A percentile compares a stretch with the other conserved stretches of the same genome.
Conservation (phyloP, 2,797 vertebrate genomes). For the Antrozous pallidus region DNA sequence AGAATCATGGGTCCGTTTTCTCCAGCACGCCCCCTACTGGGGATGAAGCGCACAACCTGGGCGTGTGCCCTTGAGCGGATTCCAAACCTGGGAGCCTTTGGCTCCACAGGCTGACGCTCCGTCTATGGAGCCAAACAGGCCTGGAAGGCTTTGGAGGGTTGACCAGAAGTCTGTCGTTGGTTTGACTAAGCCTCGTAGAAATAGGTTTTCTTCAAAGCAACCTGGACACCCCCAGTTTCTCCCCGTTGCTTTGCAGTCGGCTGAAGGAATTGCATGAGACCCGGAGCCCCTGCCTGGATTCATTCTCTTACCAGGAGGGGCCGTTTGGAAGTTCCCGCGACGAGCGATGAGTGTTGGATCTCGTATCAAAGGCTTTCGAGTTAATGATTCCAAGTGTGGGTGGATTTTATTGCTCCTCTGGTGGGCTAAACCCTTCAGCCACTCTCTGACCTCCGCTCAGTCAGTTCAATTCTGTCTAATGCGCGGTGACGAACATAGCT, state of each 20-base stretch:
- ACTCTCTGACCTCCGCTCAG: slow-evolving; percentile 83
- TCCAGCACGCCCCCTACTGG: no score
- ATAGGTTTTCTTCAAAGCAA: slow-evolving; percentile 12
- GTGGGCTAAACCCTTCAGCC: slow-evolving; percentile 83
- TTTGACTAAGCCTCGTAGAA: slow-evolving; percentile 44
- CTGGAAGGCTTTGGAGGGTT: background rate
- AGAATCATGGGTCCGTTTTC: no score
- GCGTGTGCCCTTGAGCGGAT: no score
- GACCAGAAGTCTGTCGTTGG: slow-evolving; percentile 50
- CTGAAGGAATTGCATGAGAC: slow-evolving; percentile 71
- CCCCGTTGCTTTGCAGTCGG: background rate
- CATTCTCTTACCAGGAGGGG: slow-evolving; percentile 77
- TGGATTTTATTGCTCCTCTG: slow-evolving; percentile 84
- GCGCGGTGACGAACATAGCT: slow-evolving; percentile 86
- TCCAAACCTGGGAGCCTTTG: no score
- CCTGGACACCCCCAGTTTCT: background rate
- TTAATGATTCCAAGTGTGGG: slow-evolving; percentile 87
- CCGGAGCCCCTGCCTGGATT: slow-evolving; percentile 67
- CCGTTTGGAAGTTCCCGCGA: slow-evolving; percentile 73
- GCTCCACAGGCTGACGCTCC: no score
- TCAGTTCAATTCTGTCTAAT: slow-evolving; percentile 86
- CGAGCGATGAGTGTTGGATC: slow-evolving; percentile 80
- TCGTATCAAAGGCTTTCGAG: slow-evolving; percentile 86
- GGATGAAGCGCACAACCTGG: no score
- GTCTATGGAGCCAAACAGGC: background rate